Conservation (phyloP, 2,113 vertebrate species). For the Prunella fulvescens region DNA sequence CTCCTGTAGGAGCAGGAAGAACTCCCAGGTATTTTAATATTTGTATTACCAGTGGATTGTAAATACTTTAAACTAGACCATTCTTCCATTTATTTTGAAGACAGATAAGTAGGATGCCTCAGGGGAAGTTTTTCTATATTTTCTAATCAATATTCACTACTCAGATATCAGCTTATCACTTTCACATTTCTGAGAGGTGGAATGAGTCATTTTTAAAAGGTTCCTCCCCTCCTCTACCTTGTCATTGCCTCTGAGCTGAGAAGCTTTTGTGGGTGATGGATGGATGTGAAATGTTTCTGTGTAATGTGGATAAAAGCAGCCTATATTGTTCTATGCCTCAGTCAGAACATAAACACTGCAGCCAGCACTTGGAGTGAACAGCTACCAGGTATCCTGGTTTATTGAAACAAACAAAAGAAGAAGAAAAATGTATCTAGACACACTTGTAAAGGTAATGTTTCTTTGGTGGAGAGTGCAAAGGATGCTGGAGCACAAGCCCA, state of each 20-base stretch:
- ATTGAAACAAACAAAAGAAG: background rate
- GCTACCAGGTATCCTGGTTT: background rate
- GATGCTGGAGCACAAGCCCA: background rate
- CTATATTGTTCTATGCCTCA: background rate
- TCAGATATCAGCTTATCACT: constrained; percentile 40
- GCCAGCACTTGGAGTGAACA: background rate
- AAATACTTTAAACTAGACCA: constrained; percentile 22
- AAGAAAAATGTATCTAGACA: background rate
- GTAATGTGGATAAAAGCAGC: constrained; percentile 23
- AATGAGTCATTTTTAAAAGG: constrained; percentile 39
- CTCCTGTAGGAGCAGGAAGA: background rate
- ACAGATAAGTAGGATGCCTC: constrained; percentile 44
- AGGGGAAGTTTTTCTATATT: constrained; percentile 43
- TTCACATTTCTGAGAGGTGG: constrained; percentile 46
- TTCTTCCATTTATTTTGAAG: constrained; percentile 48
- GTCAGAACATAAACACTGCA: constrained; percentile 4
- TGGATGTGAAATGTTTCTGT: constrained; percentile 35
- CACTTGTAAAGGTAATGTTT: background rate
- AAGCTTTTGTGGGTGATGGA: constrained; percentile 45
- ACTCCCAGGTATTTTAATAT: background rate
- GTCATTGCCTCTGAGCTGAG: background rate
- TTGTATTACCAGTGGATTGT: constrained; percentile 11
- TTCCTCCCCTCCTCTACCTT: background rate
- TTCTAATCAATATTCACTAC: constrained; percentile 64
- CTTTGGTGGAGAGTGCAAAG: background rate